A percentile compares a stretch with the other conserved stretches of the same genome.
phyloP scores from a whole-genome alignment of 2,888 invertebrate species.

The Oxystoma pomonae region DNA sequence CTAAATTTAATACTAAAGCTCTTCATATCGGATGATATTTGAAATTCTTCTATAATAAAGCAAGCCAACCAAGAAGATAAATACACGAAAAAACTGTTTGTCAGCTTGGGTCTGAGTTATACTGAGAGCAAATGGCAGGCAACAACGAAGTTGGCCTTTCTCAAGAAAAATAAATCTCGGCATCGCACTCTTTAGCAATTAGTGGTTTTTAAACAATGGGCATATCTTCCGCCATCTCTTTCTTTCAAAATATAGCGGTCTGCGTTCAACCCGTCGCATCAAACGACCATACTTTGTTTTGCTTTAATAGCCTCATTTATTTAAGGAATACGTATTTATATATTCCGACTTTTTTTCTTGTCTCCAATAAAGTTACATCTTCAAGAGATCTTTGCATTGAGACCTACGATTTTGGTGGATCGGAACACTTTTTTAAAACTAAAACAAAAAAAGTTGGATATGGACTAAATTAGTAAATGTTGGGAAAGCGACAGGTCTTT shows the following conservation, averaged over 20 bases:
- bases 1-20: too few species aligned
- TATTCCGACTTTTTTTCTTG: slow-evolving; percentile 9
- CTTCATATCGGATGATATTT: too few species aligned
- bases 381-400: background rate
- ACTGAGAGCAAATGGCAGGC: slow-evolving; percentile 44
- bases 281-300: slow-evolving; percentile 29
- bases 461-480: too few species aligned
- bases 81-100: slow-evolving; percentile 33
- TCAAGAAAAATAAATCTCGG: slow-evolving; percentile 50
- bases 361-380: background rate
- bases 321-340: slow-evolving; percentile 27
- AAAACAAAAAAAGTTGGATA: too few species aligned
- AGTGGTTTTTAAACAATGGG: slow-evolving; percentile 49
- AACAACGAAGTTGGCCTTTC: slow-evolving; percentile 43
- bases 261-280: slow-evolving; percentile 31
- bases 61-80: background rate
- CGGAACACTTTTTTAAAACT: too few species aligned
- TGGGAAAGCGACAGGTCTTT: too few species aligned
- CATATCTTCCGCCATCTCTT: slow-evolving; percentile 31
- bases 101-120: slow-evolving; percentile 47
- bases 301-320: slow-evolving; percentile 39
- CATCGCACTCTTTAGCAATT: slow-evolving; percentile 46
- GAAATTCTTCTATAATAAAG: background rate
- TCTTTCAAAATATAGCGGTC: slow-evolving; percentile 31
- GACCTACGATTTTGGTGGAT: too few species aligned